phyloP scores from a whole-genome alignment of 2,113 vertebrate genomes.

The Nannobrachium achirus region DNA sequence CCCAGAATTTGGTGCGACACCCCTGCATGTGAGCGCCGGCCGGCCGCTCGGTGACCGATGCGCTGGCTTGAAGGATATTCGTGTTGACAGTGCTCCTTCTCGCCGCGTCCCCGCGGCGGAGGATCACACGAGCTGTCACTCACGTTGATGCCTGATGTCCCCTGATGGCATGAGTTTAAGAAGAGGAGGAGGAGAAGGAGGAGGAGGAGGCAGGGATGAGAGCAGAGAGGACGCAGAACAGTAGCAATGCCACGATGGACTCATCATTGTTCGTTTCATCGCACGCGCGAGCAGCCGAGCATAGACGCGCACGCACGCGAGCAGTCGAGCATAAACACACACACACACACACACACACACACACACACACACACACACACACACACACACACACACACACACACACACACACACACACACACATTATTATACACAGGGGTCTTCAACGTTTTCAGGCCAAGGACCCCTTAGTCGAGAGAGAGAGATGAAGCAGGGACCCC shows the following conservation, averaged over 20 bases:
- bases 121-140: constrained; percentile 70
- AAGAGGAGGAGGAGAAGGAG: constrained; percentile 44
- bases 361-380: constrained; percentile 1
- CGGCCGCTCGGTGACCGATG: constrained; percentile 45
- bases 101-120: constrained; percentile 57
- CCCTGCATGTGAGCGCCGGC: constrained; percentile 48
- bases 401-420: too few relatives aligned
- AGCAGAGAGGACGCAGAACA: not conserved
- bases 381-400: not conserved
- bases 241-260: constrained; percentile 34
- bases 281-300: constrained; percentile 37
- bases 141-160: constrained; percentile 56
- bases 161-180: constrained; percentile 61
- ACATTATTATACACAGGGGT: not conserved
- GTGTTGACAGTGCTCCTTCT: constrained; percentile 71
- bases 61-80: constrained; percentile 59
- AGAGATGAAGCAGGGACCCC: too few relatives aligned
- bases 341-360: constrained; percentile 1
- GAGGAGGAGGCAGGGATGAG: constrained; percentile 42
- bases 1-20: too few relatives aligned
- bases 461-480: too few relatives aligned
- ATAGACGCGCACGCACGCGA: constrained; percentile 11
- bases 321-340: not conserved
- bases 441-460: too few relatives aligned
- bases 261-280: constrained; percentile 48